Evolutionary conservation across 2,888 invertebrate species (phyloP).

Genomic region (Archips crataeganus): DNA sequence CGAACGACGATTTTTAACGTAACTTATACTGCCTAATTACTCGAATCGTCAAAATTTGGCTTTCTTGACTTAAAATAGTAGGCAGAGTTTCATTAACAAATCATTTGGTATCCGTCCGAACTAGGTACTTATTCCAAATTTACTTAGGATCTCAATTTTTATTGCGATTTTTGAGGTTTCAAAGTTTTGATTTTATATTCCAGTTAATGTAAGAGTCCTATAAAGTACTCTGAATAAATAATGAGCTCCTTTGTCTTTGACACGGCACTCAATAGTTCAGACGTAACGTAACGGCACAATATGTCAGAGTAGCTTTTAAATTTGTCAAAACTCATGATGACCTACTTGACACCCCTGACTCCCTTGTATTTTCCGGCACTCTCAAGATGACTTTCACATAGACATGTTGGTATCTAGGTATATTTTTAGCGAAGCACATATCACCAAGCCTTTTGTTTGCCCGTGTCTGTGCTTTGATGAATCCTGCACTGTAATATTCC

Average conservation of each 20-base stretch:
- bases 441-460: constrained; percentile 24
- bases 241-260: not conserved
- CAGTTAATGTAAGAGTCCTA: no score
- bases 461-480: constrained; percentile 5
- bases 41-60: no score
- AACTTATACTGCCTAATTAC: no score
- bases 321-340: constrained; percentile 22
- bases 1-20: no score
- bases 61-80: no score
- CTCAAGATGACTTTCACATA: constrained; percentile 30
- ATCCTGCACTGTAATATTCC: not conserved
- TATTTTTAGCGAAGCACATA: constrained; percentile 21
- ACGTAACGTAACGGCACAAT: not conserved
- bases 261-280: not conserved
- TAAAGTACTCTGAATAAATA: no score
- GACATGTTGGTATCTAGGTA: not conserved
- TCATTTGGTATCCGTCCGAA: no score
- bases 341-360: constrained; percentile 24
- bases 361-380: constrained; percentile 29
- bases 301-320: not conserved
- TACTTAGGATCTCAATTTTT: no score
- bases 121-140: no score
- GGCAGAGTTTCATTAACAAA: no score
- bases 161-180: no score
- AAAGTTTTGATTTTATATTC: no score